These are phyloP conservation scores for Lethenteron camtschaticum DNA, from an alignment of 2,113 vertebrate genomes.

Conservation along the genomic window DNA sequence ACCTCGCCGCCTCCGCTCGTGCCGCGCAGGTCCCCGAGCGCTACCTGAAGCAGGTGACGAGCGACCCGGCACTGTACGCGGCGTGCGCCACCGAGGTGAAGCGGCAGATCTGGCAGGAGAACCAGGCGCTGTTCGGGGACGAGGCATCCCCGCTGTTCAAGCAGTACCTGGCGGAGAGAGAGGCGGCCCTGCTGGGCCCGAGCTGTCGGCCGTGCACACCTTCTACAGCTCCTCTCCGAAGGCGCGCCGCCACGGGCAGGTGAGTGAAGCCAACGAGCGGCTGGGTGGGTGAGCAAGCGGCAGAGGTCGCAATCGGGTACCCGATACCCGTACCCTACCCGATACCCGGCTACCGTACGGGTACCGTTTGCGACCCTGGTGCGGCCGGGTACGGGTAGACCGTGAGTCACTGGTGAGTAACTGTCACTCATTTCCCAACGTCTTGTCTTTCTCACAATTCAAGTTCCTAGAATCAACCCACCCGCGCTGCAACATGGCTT, in stretches of 20 bases:
- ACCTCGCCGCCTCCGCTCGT: no score
- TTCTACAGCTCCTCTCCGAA: constrained; percentile 85
- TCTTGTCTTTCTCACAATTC: no score
- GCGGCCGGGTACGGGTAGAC: no score
- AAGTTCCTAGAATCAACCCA: no score
- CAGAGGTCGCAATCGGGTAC: no score
- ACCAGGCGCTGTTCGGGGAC: constrained; percentile 87
- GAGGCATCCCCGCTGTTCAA: constrained; percentile 81
- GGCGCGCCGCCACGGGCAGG: constrained; percentile 72
- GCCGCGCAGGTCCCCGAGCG: constrained; percentile 63
- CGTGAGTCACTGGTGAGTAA: no score
- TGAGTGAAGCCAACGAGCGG: constrained; percentile 14
- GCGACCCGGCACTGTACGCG: constrained; percentile 81
- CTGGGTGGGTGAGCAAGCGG: no score
- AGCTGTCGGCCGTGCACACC: constrained; percentile 79
- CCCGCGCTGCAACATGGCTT: no score
- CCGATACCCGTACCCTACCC: no score
- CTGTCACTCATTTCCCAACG: no score
- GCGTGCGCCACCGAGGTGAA: constrained; percentile 91
- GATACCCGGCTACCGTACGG: no score
- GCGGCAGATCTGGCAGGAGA: constrained; percentile 97
- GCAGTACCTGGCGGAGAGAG: constrained; percentile 90
- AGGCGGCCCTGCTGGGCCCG: constrained; percentile 55
- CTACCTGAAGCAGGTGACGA: constrained; percentile 88
- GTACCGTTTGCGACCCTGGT: no score